phyloP scores from a whole-genome alignment of 2,113 vertebrate species.

The Heterotilapia buettikoferi region DNA sequence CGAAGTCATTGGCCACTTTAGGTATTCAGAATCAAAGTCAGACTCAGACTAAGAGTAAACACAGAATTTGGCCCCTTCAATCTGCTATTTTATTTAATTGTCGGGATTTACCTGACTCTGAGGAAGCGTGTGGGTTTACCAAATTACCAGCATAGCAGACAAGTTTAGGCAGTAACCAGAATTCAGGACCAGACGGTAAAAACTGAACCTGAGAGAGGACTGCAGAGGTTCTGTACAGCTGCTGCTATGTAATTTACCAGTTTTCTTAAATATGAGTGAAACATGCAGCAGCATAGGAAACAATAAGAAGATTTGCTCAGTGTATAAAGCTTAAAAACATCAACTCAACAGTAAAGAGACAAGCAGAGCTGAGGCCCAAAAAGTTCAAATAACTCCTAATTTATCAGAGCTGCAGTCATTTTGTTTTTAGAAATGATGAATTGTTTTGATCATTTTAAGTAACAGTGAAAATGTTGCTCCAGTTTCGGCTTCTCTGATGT shows the following conservation, averaged over 20 bases:
- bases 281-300: background rate
- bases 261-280: background rate
- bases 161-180: background rate
- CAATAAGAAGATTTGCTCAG: background rate
- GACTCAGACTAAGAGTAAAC: background rate
- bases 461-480: background rate
- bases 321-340: background rate
- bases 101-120: background rate
- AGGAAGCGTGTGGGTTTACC: background rate
- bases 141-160: background rate
- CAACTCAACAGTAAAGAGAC: background rate
- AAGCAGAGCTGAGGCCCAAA: background rate
- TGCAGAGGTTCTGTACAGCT: background rate
- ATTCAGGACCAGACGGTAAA: background rate
- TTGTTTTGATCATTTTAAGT: background rate
- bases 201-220: background rate
- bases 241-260: background rate
- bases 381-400: background rate
- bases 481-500: background rate
- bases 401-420: background rate
- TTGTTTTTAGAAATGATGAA: background rate
- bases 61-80: background rate
- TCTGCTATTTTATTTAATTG: background rate
- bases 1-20: background rate
- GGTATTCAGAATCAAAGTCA: background rate